A percentile compares a stretch with the other conserved stretches of the same genome.
Evolutionary conservation across 2,113 vertebrate species (phyloP).

Genomic region (Misgurnus mizolepis): DNA sequence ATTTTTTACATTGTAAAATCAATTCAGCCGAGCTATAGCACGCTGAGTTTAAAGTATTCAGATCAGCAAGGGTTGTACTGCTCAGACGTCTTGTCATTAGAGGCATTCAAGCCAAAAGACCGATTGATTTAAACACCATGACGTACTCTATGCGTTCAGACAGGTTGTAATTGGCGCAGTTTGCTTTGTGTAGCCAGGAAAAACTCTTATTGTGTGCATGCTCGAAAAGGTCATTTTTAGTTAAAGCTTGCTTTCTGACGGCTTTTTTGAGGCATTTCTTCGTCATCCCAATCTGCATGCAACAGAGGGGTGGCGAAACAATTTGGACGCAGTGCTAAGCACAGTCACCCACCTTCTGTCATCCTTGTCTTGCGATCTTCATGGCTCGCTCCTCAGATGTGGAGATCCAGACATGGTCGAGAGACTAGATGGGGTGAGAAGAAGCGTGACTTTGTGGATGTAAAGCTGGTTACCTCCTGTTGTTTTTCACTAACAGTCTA

Average conservation of each 20-base stretch:
- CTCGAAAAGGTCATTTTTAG: not conserved
- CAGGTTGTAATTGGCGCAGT: constrained; percentile 34
- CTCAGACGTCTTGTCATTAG: constrained; percentile 47
- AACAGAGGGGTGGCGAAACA: constrained; percentile 29
- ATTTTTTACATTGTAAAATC: constrained; percentile 27
- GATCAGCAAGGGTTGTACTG: constrained; percentile 18
- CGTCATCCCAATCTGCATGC: constrained; percentile 28
- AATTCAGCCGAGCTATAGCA: constrained; percentile 8
- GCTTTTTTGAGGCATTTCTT: constrained; percentile 18
- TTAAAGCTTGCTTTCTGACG: constrained; percentile 25
- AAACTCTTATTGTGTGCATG: not conserved
- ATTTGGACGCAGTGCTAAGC: constrained; percentile 43
- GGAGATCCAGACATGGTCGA: constrained; percentile 2
- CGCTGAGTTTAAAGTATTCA: constrained; percentile 20
- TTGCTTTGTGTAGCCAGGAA: constrained; percentile 35
- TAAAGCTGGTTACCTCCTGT: constrained; percentile 31
- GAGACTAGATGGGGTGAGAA: not conserved
- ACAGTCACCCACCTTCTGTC: constrained; percentile 44
- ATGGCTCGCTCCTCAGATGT: not conserved
- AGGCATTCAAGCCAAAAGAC: constrained; percentile 45
- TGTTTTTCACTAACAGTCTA: constrained; percentile 25
- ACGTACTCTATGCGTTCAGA: constrained; percentile 21
- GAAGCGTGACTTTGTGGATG: constrained; percentile 23
- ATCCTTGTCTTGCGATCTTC: constrained; percentile 22
- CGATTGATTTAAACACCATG: constrained; percentile 36